Evolutionary conservation across 2,797 vertebrate species (phyloP).

Genomic region (Babyrousa celebensis): DNA sequence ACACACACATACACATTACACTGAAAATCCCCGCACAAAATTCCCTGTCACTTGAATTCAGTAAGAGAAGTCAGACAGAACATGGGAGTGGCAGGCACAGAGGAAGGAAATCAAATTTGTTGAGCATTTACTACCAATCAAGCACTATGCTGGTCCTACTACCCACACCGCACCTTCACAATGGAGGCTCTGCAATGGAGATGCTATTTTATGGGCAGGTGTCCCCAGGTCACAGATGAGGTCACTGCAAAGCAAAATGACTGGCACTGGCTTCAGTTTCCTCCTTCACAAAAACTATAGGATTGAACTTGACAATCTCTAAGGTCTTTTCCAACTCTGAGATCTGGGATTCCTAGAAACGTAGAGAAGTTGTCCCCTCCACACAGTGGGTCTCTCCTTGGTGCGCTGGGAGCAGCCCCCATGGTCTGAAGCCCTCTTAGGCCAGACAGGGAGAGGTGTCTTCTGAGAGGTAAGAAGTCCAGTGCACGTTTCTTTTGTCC

Average conservation of each 20-base stretch:
- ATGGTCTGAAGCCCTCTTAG: background rate
- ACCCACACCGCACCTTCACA: background rate
- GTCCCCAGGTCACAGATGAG: conserved; percentile 1
- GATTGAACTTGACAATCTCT: background rate
- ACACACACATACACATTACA: background rate
- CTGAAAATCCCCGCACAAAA: background rate
- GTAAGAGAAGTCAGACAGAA: background rate
- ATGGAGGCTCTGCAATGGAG: background rate
- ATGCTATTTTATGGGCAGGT: background rate
- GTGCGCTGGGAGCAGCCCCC: fast-evolving
- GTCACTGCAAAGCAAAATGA: background rate
- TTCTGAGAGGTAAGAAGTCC: background rate
- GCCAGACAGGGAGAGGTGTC: background rate
- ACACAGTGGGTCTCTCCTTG: fast-evolving
- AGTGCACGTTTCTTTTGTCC: background rate
- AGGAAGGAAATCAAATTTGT: background rate
- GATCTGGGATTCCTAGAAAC: conserved; percentile 38
- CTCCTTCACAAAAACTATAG: background rate
- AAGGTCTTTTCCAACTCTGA: background rate
- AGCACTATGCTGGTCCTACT: background rate
- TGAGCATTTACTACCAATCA: background rate
- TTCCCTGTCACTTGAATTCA: background rate
- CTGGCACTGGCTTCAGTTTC: background rate
- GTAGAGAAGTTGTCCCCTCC: background rate
- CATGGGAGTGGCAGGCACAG: background rate